phyloP scores from a whole-genome alignment of 2,888 invertebrate species.

The Eurytoma californica region DNA sequence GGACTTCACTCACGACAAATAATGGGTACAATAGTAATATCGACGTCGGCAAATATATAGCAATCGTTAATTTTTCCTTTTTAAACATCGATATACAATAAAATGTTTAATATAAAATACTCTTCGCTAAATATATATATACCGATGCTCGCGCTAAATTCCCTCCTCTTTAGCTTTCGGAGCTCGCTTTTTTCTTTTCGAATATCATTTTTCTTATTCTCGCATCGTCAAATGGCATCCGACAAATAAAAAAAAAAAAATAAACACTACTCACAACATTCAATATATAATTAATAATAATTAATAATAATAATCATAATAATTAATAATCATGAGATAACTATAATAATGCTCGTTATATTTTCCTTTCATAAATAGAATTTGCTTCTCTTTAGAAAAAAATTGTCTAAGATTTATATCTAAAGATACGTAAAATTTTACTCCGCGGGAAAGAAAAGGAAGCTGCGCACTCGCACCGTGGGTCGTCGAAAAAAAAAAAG shows the following conservation, averaged over 20 bases:
- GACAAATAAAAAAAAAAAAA: conserved; percentile 53
- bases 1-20: conserved; percentile 32
- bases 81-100: conserved; percentile 63
- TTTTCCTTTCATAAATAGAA: conserved; percentile 59
- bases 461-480: conserved; percentile 29
- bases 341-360: conserved; percentile 66
- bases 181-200: conserved; percentile 56
- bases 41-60: conserved; percentile 55
- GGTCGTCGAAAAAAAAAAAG: conserved; percentile 9
- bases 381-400: conserved; percentile 47
- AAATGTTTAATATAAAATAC: conserved; percentile 65
- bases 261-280: conserved; percentile 72
- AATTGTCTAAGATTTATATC: conserved; percentile 12
- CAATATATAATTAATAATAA: conserved; percentile 68
- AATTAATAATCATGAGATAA: conserved; percentile 64
- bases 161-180: conserved; percentile 43
- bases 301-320: conserved; percentile 63
- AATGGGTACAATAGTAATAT: conserved; percentile 57
- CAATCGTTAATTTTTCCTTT: conserved; percentile 58
- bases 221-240: conserved; percentile 61
- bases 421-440: not conserved
- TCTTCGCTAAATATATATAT: conserved; percentile 64
- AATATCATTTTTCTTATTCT: conserved; percentile 56
- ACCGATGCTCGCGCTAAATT: conserved; percentile 63
- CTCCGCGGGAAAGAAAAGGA: conserved; percentile 3